Base-by-base conservation (phyloP, 2,797 vertebrate genomes). In the Neostethus bicornis region DNA sequence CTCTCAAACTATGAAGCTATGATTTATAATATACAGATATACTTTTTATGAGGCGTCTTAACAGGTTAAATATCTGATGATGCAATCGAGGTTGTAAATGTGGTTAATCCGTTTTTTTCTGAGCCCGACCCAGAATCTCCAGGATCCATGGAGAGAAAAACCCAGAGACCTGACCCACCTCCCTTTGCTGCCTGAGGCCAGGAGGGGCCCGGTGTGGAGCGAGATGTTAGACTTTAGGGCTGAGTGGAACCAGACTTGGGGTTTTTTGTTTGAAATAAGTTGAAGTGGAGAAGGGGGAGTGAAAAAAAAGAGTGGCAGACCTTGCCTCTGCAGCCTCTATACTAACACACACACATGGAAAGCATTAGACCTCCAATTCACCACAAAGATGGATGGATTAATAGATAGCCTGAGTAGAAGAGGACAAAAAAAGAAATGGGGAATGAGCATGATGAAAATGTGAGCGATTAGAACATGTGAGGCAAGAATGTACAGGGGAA, bases 231-330 rank as follows among this genome's bases (percentile, higher is more conserved):
- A 81, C 64, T 80, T 80, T 51, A 58, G 58, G 55, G 64, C 77
- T 88, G 86, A 92, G 88, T 91, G 89, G 85, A 91, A 90, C 78
- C 89, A 90, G 90, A 87, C 83, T 78, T 42, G 6, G 70, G 65
- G 53, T 51, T 79, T n/a, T 84, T 81, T 69, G 67, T 77, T 77
- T 79, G 74, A 82, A 73, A 80, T 52, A 73, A 67, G 65, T 38
- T 80, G 54, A 84, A 83, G 81, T 73, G 74, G 77, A 79, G 64
- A 38, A 24, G 50, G 72, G 64, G 67, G 73, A 39, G 63, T 61
- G 67, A 66, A 82, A 84, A 82, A 84, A 74, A 76, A 83, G 80
- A 84, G 83, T 71, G 83, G 71, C 75, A 70, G 76, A 61, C 75
- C 66, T 76, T 74, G 62, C 73, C 73, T 72, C 81, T 62, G 66